Percentiles rank a stretch among this genome's conserved stretches.
phyloP scores from a whole-genome alignment of 2,113 vertebrate species.

The Saccopteryx bilineata region DNA sequence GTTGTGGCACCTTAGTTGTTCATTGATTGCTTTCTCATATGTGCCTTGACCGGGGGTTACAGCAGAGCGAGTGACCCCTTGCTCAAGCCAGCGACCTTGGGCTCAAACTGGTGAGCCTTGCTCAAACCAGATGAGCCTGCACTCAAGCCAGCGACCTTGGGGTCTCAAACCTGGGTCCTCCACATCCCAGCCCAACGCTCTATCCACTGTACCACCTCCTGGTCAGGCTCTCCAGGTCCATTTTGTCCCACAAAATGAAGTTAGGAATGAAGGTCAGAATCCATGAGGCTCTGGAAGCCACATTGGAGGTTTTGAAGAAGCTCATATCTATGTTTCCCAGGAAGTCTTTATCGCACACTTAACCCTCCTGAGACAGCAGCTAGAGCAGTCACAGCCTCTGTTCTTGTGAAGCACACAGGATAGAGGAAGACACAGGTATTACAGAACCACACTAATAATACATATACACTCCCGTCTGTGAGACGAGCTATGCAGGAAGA shows the following conservation, averaged over 20 bases:
- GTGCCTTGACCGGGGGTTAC: too few species aligned
- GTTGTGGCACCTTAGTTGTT: too few species aligned
- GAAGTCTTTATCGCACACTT: not conserved
- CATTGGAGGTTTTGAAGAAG: conserved; percentile 9
- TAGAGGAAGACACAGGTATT: not conserved
- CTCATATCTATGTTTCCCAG: not conserved
- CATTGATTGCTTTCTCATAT: too few species aligned
- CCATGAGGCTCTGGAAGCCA: not conserved
- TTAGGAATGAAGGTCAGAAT: not conserved
- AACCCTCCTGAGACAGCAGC: too few species aligned
- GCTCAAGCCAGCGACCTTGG: too few species aligned
- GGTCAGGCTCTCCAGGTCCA: not conserved
- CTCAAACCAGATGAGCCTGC: too few species aligned
- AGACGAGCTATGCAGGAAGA: not conserved
- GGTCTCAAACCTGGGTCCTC: too few species aligned
- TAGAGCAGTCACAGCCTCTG: not conserved
- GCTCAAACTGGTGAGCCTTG: too few species aligned
- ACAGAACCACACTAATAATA: not conserved
- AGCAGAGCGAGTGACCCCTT: too few species aligned
- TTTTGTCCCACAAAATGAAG: not conserved
- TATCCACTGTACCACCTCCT: too few species aligned
- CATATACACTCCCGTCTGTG: not conserved
- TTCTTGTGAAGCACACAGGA: not conserved
- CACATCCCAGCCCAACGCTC: too few species aligned
- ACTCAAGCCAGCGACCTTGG: too few species aligned